phyloP scores from a whole-genome alignment of 2,888 invertebrate genomes.

The Hirtodrosophila cameraria region DNA sequence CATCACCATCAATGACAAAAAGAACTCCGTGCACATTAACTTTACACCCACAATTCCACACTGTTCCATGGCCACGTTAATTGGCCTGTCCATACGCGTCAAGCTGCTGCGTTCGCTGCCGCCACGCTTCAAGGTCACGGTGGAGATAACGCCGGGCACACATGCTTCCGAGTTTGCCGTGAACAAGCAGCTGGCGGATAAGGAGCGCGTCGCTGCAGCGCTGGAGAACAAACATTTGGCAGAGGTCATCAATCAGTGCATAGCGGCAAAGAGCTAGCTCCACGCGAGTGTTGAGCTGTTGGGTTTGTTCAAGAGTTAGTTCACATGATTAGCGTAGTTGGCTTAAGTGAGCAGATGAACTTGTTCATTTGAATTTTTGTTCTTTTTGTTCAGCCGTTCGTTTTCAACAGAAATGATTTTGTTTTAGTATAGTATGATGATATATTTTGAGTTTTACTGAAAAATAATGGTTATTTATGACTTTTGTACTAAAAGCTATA shows the following conservation, averaged over 20 bases:
- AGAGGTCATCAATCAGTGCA: slow-evolving; percentile 97
- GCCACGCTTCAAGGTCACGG: slow-evolving; percentile 92
- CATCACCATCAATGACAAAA: slow-evolving; percentile 90
- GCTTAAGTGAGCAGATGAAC: too few species aligned
- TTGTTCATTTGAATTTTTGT: too few species aligned
- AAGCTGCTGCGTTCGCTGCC: slow-evolving; percentile 94
- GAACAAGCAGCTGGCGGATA: slow-evolving; percentile 98
- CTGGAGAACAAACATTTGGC: slow-evolving; percentile 96
- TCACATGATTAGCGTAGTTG: too few species aligned
- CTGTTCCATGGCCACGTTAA: slow-evolving; percentile 98
- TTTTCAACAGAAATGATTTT: too few species aligned
- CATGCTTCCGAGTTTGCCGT: slow-evolving; percentile 96
- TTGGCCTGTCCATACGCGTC: slow-evolving; percentile 95
- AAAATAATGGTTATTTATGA: too few species aligned
- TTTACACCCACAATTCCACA: slow-evolving; percentile 99
- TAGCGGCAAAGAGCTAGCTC: slow-evolving; percentile 82
- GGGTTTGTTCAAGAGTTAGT: too few species aligned
- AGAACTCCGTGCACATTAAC: slow-evolving; percentile 89
- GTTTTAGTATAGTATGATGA: too few species aligned
- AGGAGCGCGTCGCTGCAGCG: slow-evolving; percentile 98
- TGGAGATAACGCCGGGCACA: slow-evolving; percentile 95
- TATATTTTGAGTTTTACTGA: too few species aligned
- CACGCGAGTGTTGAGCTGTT: too few species aligned
- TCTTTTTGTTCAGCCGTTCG: too few species aligned
- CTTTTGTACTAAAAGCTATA: too few species aligned